Percentiles rank a stretch among this genome's conserved stretches.
Evolutionary conservation across 2,113 vertebrate species (phyloP).

Genomic region (Rhizomys pruinosus): DNA sequence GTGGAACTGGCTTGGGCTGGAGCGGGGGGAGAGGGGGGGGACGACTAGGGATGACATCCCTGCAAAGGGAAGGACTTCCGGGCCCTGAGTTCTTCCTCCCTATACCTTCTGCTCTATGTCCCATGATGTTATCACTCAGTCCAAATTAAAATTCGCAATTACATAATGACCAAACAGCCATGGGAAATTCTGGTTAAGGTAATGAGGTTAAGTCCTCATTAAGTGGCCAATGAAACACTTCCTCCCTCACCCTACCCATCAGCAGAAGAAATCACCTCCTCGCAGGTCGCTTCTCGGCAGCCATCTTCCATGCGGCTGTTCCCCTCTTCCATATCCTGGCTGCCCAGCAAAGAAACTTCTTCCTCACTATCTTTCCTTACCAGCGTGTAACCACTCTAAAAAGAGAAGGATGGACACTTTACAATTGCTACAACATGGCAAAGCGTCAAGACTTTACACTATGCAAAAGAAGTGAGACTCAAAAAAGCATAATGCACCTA

Average conservation of each 20-base stretch:
- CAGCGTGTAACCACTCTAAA: slow-evolving; percentile 94
- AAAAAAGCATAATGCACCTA: too few species aligned
- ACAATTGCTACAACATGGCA: not conserved
- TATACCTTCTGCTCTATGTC: not conserved
- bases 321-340: slow-evolving; percentile 93
- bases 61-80: not conserved
- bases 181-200: not conserved
- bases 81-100: not conserved
- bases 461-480: too few species aligned
- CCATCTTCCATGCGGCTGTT: slow-evolving; percentile 85
- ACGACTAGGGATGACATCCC: not conserved
- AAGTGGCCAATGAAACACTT: not conserved
- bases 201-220: not conserved
- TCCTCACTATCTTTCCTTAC: slow-evolving; percentile 94
- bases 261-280: slow-evolving; percentile 87
- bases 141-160: not conserved
- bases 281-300: slow-evolving; percentile 85
- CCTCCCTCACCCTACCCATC: not conserved
- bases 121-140: too few species aligned
- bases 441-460: not conserved
- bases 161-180: not conserved
- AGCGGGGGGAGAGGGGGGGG: too few species aligned
- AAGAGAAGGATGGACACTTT: not conserved
- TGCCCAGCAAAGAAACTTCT: slow-evolving; percentile 91
- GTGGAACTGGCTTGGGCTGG: too few species aligned